Conservation (phyloP, 64 coral and sea anemone species). For the Montipora efflorescens region DNA sequence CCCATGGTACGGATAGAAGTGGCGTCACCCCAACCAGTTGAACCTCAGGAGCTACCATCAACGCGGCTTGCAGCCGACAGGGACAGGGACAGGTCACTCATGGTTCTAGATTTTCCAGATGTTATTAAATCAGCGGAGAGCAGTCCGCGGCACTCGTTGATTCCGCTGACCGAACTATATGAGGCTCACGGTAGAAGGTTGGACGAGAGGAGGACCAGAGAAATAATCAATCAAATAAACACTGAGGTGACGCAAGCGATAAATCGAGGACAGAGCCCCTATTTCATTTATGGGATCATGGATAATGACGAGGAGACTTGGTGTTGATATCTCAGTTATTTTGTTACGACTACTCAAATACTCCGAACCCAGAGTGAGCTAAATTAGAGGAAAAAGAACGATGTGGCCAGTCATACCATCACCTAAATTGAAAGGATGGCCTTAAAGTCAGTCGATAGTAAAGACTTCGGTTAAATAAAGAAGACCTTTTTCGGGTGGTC, state of each 20-base stretch:
- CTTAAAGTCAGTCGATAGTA: too few relatives aligned
- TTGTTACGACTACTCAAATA: not conserved
- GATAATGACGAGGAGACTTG: conserved; percentile 98
- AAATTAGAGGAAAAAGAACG: too few relatives aligned
- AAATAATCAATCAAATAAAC: conserved; percentile 91
- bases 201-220: conserved; percentile 80
- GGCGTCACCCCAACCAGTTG: conserved; percentile 66
- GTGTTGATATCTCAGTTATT: conserved; percentile 48
- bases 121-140: conserved; percentile 97
- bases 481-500: not conserved
- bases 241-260: conserved; percentile 93
- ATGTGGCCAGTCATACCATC: too few relatives aligned
- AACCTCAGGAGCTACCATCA: not conserved
- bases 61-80: not conserved
- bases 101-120: conserved; percentile 86
- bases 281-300: conserved; percentile 91
- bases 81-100: conserved; percentile 21
- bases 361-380: not conserved
- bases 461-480: not conserved
- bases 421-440: too few relatives aligned
- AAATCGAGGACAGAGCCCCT: conserved; percentile 86
- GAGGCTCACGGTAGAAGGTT: conserved; percentile 29
- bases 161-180: conserved; percentile 71
- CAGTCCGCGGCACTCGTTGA: conserved; percentile 91
- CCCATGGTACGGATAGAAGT: conserved; percentile 79